phyloP scores from a whole-genome alignment of 2,888 invertebrate genomes.

The Hetaerina titia region DNA sequence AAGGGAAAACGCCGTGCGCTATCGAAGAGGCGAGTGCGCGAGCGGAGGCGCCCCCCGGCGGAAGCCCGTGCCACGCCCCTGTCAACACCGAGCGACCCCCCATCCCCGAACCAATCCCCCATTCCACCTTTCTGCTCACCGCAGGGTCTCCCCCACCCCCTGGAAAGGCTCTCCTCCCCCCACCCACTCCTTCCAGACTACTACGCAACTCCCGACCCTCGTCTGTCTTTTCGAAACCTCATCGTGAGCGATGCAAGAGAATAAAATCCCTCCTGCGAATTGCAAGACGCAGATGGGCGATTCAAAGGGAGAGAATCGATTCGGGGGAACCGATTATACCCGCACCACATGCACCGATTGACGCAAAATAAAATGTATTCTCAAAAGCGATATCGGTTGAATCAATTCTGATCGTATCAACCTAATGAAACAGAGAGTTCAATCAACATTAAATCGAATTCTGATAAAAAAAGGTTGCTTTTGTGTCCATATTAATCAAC shows the following conservation, averaged over 20 bases:
- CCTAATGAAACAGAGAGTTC: too few species aligned
- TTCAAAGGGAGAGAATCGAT: background rate
- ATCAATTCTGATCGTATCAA: too few species aligned
- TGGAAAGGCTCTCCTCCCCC: background rate
- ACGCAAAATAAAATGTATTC: too few species aligned
- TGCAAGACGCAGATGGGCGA: background rate
- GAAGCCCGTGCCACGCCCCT: conserved; percentile 62
- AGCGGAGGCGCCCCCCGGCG: conserved; percentile 34
- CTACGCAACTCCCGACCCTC: background rate
- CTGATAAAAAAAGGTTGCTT: too few species aligned
- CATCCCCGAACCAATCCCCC: background rate
- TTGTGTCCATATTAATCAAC: too few species aligned
- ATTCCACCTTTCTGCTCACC: background rate
- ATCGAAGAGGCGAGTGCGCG: conserved; percentile 43
- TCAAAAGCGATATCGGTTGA: too few species aligned
- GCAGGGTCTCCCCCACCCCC: background rate
- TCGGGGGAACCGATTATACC: background rate
- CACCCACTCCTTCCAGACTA: too few species aligned
- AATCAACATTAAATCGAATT: too few species aligned
- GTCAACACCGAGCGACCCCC: conserved; percentile 52
- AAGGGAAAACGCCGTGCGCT: conserved; percentile 45
- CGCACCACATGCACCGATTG: background rate
- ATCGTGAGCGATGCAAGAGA: background rate
- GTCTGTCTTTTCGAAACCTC: background rate
- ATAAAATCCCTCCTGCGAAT: background rate